Percentiles rank a stretch among this genome's conserved stretches.
These are phyloP conservation scores for Melangyna quadrimaculata DNA, from an alignment of 2,888 invertebrate species.

Conservation along the genomic window DNA sequence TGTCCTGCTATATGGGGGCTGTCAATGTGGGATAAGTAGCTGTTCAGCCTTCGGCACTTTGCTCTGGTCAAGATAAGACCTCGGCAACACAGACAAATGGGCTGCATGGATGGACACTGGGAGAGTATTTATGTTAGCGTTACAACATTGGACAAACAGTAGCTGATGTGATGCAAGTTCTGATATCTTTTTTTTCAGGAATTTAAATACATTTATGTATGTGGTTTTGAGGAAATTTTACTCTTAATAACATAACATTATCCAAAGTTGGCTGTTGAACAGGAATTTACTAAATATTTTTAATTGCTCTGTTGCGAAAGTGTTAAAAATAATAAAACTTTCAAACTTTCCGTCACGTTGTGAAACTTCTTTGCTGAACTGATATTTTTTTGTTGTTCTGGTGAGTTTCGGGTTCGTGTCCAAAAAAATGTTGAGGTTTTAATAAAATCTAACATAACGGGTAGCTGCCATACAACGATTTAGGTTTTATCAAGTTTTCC, in stretches of 20 bases:
- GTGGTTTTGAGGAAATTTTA: constrained; percentile 61
- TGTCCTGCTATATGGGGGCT: constrained; percentile 48
- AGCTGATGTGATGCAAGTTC: constrained; percentile 52
- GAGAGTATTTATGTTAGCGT: background rate
- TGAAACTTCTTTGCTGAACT: no score
- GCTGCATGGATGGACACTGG: constrained; percentile 34
- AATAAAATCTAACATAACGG: no score
- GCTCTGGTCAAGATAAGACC: constrained; percentile 60
- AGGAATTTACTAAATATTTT: background rate
- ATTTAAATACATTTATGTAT: constrained; percentile 43
- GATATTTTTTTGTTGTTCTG: no score
- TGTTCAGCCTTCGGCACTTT: constrained; percentile 65
- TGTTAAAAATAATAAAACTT: no score
- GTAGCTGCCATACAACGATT: no score
- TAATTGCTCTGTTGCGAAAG: background rate
- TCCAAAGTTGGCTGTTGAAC: background rate
- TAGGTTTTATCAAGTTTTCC: no score
- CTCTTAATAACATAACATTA: no score
- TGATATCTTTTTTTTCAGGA: constrained; percentile 44
- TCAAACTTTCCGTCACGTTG: no score
- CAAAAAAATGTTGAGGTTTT: no score
- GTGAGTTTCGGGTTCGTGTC: no score
- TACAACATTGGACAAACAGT: background rate
- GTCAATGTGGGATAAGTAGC: constrained; percentile 65
- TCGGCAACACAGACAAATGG: constrained; percentile 55